Percentiles rank a stretch among this genome's conserved stretches.
Evolutionary conservation across 2,797 vertebrate genomes (phyloP).

Genomic region (Onychomys arenicola): DNA sequence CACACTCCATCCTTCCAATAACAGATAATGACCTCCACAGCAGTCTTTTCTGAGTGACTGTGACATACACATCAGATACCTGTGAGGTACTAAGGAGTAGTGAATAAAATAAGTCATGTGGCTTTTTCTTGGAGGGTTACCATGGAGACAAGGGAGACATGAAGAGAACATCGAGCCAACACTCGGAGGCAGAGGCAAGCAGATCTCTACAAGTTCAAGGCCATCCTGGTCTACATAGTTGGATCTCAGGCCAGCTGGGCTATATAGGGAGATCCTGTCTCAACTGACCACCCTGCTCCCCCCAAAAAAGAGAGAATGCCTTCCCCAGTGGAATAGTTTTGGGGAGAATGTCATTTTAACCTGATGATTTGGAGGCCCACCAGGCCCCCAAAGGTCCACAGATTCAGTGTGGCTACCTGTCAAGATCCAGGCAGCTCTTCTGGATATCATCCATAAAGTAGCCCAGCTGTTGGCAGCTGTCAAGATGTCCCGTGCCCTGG

Average conservation of each 20-base stretch:
- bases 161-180: neutral
- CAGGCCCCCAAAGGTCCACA: neutral
- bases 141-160: neutral
- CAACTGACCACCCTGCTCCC: neutral
- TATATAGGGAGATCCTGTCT: neutral
- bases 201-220: neutral
- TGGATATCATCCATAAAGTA: neutral
- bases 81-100: neutral
- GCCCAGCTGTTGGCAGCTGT: conserved; percentile 32
- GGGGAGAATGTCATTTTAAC: neutral
- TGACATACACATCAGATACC: neutral
- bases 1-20: neutral
- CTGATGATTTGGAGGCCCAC: neutral
- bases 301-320: neutral
- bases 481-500: neutral
- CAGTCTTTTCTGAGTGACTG: neutral
- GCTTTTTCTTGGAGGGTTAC: neutral
- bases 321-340: neutral
- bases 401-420: neutral
- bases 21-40: neutral
- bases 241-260: neutral
- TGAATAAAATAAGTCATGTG: neutral
- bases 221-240: neutral
- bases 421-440: neutral
- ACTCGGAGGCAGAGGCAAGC: neutral